phyloP scores from a whole-genome alignment of 2,888 invertebrate species.

The Lepidochrysops patricia region DNA sequence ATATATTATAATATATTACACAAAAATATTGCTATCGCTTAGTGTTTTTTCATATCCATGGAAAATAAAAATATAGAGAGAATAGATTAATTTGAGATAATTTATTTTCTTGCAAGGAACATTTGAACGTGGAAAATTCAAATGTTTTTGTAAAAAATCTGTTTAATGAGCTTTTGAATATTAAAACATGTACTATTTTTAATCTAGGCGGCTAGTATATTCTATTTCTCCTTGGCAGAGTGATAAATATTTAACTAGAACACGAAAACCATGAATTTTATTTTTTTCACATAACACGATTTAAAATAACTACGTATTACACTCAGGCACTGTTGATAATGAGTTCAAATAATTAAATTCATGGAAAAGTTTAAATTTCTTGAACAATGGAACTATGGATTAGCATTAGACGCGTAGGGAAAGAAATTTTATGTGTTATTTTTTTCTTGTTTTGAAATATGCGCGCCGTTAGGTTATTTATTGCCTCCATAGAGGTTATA shows the following conservation, averaged over 20 bases:
- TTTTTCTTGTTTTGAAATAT: constrained; percentile 74
- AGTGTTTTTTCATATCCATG: not conserved
- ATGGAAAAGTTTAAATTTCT: constrained; percentile 3
- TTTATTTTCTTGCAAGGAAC: not conserved
- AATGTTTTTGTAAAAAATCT: not conserved
- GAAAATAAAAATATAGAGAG: not conserved
- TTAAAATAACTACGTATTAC: not conserved
- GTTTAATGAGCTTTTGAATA: not conserved
- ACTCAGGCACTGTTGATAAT: not conserved
- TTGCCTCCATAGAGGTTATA: constrained; percentile 71
- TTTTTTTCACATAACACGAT: not conserved
- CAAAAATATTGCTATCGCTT: not conserved
- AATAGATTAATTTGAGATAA: not conserved
- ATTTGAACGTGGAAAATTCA: not conserved
- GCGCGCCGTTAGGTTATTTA: constrained; percentile 72
- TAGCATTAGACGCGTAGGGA: constrained; percentile 65
- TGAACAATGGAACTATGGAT: constrained; percentile 42
- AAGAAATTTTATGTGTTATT: constrained; percentile 71
- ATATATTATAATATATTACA: too few species aligned
- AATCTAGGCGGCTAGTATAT: not conserved
- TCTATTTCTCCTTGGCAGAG: not conserved
- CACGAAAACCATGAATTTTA: not conserved
- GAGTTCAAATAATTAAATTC: constrained; percentile 3
- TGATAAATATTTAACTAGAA: not conserved
- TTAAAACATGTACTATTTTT: not conserved